Conservation (phyloP, 92 coral and sea anemone genomes). For the Nematostella vectensis region DNA sequence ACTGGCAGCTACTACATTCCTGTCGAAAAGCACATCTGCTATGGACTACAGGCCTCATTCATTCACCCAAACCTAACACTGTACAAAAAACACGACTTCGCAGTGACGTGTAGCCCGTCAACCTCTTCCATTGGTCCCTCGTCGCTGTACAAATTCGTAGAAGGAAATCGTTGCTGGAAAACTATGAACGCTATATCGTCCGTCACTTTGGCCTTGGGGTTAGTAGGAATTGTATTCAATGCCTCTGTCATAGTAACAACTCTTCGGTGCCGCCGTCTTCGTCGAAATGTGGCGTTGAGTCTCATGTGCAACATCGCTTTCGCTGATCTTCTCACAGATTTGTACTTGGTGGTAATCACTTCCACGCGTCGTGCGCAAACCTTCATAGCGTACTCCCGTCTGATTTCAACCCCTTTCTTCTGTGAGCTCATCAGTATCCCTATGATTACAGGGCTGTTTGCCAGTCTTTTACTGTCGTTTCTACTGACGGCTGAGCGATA, state of each 20-base stretch:
- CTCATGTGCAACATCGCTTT: conserved; percentile 24
- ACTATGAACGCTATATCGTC: background rate
- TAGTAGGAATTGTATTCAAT: conserved; percentile 13
- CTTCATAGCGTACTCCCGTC: background rate
- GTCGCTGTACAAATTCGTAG: too few relatives aligned
- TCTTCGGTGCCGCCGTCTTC: conserved; percentile 3
- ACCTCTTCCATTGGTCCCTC: too few relatives aligned
- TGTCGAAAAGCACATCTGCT: too few relatives aligned
- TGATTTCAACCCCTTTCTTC: background rate
- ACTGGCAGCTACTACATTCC: too few relatives aligned
- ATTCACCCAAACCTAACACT: too few relatives aligned
- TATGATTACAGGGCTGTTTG: conserved; percentile 13
- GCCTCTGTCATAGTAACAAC: conserved; percentile 6
- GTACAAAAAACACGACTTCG: too few relatives aligned
- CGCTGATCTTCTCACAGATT: conserved; percentile 12
- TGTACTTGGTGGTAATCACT: conserved; percentile 9
- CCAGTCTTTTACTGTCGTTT: conserved; percentile 18
- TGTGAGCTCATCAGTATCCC: conserved; percentile 17
- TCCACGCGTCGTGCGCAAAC: background rate
- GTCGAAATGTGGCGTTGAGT: conserved; percentile 18
- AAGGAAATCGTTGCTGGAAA: conserved; percentile 19
- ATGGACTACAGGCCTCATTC: too few relatives aligned
- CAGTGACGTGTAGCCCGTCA: too few relatives aligned
- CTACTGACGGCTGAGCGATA: conserved; percentile 32
- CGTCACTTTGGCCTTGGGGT: conserved; percentile 6